Evolutionary conservation across 2,888 invertebrate genomes (phyloP), one percentile per base, ranked within the genome.

Genomic region (Thumatha senex): DNA sequence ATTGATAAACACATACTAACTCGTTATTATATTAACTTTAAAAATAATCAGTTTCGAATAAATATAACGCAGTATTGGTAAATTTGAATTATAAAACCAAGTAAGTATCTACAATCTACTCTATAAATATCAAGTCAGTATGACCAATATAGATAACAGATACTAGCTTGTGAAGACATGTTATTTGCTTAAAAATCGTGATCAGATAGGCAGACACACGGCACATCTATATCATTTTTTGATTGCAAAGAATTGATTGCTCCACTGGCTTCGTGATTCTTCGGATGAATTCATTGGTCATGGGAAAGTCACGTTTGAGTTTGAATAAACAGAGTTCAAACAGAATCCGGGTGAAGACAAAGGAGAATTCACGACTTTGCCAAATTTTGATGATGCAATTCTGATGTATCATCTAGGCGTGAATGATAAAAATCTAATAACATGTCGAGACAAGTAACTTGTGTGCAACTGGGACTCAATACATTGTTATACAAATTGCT

Each of bases 231-330:
- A 38, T 41, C 48, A 57, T 58, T 56, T 61, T 61, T 53, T 47
- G 46, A 64, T 71, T 67, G 58, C 63, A 48, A 63, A 58, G 51
- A 56, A 52, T 63, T 40, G 46, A 63, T 79, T 77, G 61, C 71
- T 56, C 71, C 67, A 74, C 48, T 56, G 52, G 43, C 54, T 56
- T 48, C 56, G 57, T 74, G 71, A 76, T 74, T 71, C 60, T 67
- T 64, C 54, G 61, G 56, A 58, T 59, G 52, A 56, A 50, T 67
- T 75, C 67, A 70, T 75, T 74, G 71, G 79, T 72, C 76, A 80
- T 84, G 80, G 72, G 80, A 81, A 80, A 66, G 61, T 61, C 48
- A 57, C 61, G 51, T 63, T 58, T 60, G 58, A 66, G 47, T 58
- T 54, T 61, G 63, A 64, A 72, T 66, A 58, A 54, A 59, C 54